Evolutionary conservation across 2,797 vertebrate genomes (phyloP), one percentile per base, ranked within the genome.

Genomic region (Sebastes hubbsi): DNA sequence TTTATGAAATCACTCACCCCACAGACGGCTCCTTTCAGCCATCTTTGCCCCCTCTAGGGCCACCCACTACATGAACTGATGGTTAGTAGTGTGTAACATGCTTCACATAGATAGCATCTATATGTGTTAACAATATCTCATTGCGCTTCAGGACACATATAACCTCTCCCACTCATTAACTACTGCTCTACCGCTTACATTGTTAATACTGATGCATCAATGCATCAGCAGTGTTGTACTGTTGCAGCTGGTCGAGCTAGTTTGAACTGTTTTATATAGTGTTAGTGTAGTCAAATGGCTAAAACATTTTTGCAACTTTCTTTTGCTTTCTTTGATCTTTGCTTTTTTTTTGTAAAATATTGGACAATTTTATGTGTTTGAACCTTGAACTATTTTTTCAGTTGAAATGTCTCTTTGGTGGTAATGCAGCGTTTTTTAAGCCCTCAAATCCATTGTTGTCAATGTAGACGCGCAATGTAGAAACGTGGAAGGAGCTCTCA

Each of bases 1-100:
- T 83, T 88, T 85, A 81, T 84, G 78, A 83, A 88, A 89, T 87
- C 82, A 72, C 61, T 72, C 74, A 73, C 36, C 58, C 72, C 73
- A 72, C 76, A 80, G 65, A 78, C 68, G 58, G 61, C 74, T 80
- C 69, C 61, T 80, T 82, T 83, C 66, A 76, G 32, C 64, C 72
- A 71, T 68, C 30, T 72, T 59, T 73, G 55, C 69, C 62, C 62
- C 34, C 38, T 69, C 18, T 22, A 20, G 13, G 59, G 71, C 78
- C 82, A 77, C 68, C 56, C 60, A 81, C 62, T 24, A 20, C 29
- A 61, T 14, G 1, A 69, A 56, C 13, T 32, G 11, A 77, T 29
- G 34, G 4, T 56, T 3, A 34, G 3, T 25, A 30, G 36, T 18
- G 8, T 70, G 52, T 22, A 58, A 27, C 7, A 67, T 29, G 54